Conservation (phyloP, 2,797 vertebrate genomes). For the Zalophus californianus region DNA sequence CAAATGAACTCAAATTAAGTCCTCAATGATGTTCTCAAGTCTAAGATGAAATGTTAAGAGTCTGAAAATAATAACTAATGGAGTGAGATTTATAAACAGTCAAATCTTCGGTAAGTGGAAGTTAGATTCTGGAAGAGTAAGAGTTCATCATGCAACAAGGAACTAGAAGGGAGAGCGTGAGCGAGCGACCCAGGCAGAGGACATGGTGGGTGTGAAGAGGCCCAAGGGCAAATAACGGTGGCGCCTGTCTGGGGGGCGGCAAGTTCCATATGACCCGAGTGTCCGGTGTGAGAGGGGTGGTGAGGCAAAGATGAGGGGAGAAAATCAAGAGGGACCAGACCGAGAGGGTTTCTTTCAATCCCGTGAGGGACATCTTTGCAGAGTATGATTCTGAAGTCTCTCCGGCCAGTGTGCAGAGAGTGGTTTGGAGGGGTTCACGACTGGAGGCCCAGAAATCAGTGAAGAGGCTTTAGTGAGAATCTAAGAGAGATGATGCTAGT, state of each 20-base stretch:
- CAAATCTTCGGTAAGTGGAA: neutral
- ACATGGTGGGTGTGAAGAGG: rapidly evolving
- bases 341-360: neutral
- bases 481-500: neutral
- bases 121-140: neutral
- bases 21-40: neutral
- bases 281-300: rapidly evolving
- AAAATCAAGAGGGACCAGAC: no score
- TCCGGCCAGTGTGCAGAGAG: neutral
- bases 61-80: neutral
- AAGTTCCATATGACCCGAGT: rapidly evolving
- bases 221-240: no score
- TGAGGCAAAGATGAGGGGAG: neutral
- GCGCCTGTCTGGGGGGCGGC: rapidly evolving
- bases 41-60: neutral
- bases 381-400: neutral
- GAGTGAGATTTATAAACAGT: neutral
- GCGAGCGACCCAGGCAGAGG: neutral
- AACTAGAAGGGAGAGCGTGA: neutral
- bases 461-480: neutral
- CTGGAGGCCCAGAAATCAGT: neutral
- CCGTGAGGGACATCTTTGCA: rapidly evolving
- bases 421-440: no score
- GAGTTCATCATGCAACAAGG: neutral
- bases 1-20: neutral